A percentile compares a stretch with the other conserved stretches of the same genome.
phyloP scores from a whole-genome alignment of 2,113 vertebrate species.

The Amphiprion ocellaris region DNA sequence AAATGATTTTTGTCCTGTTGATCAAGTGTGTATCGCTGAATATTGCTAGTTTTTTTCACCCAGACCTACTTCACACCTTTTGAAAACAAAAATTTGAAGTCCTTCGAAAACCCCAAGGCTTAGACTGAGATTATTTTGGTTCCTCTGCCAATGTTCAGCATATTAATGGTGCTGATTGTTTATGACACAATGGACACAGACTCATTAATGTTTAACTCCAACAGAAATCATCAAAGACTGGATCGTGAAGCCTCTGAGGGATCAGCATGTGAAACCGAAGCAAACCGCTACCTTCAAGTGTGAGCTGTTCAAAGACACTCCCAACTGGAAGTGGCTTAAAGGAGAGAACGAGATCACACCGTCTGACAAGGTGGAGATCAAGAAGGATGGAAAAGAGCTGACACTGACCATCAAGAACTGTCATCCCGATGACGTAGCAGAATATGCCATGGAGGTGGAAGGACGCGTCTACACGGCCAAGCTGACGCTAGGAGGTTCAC shows the following conservation, averaged over 20 bases:
- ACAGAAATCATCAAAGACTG: slow-evolving; percentile 96
- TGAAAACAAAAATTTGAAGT: too few relatives aligned
- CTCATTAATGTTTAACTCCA: slow-evolving; percentile 15
- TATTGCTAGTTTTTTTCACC: too few relatives aligned
- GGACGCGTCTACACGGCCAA: slow-evolving; percentile 94
- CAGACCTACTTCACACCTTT: too few relatives aligned
- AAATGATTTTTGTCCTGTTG: too few relatives aligned
- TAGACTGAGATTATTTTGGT: not conserved
- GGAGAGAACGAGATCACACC: slow-evolving; percentile 93
- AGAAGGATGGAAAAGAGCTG: slow-evolving; percentile 91
- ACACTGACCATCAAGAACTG: slow-evolving; percentile 94
- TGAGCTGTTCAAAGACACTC: slow-evolving; percentile 93
- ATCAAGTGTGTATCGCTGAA: too few relatives aligned
- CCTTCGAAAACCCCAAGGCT: too few relatives aligned
- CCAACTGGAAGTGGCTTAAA: slow-evolving; percentile 96
- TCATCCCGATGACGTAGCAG: slow-evolving; percentile 90
- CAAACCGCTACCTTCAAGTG: slow-evolving; percentile 90
- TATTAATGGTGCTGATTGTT: not conserved
- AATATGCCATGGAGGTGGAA: slow-evolving; percentile 94
- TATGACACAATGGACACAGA: not conserved
- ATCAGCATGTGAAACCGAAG: slow-evolving; percentile 98
- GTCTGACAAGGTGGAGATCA: slow-evolving; percentile 92
- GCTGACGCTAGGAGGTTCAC: slow-evolving; percentile 93
- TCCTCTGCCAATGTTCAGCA: not conserved
- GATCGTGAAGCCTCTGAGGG: slow-evolving; percentile 94